Base-by-base conservation (phyloP, 2,888 invertebrate species). In the Iphiclides podalirius region DNA sequence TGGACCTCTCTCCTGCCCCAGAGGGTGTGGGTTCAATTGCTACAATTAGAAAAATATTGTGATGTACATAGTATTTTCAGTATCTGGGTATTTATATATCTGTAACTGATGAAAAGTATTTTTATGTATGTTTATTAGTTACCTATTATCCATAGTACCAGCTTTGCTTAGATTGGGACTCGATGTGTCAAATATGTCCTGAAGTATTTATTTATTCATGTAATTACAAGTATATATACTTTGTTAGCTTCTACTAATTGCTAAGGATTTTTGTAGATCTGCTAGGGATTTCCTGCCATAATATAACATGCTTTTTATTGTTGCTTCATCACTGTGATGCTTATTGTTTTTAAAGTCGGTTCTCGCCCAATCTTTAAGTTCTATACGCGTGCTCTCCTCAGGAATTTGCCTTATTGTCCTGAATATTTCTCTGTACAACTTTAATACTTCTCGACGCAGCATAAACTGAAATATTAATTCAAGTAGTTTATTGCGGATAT, bases 361-460 rank as follows among this genome's bases (percentile, higher is more conserved):
- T 47, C 93, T 87, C 0, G 93, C 93, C 95, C 96, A 96, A 38
- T 92, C 89, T 48, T 79, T 90, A 13, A 96, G 76, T 61, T 96
- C 95, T 1, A 77, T 63, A 52, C 90, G 90, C 43, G 93, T 92
- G 1, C 69, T 74, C 59, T 90, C 77, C 69, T 94, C 93, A 0
- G 93, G 91, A 6, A 96, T 91, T 63, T 90, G 79, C 47, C 89
- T 90, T 40, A 94, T 90, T 4, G 93, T 90, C 42, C 93, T 90
- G 59, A 95, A 90, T 52, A 96, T 93, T 54, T 93, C 91, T 56
- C 94, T 87, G 65, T 96, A 96, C 0, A 96, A 75, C 63, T 92
- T 93, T 13, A 95, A 72, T 0, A 95, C 95, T 79, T 96, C 93
- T 79, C 94, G 93, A 8, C 94, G 91, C 20, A 95, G 74, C 75